Percentiles rank a stretch among this genome's conserved stretches.
Evolutionary conservation across 2,888 invertebrate species (phyloP).

Genomic region (Eremobia ochroleuca): DNA sequence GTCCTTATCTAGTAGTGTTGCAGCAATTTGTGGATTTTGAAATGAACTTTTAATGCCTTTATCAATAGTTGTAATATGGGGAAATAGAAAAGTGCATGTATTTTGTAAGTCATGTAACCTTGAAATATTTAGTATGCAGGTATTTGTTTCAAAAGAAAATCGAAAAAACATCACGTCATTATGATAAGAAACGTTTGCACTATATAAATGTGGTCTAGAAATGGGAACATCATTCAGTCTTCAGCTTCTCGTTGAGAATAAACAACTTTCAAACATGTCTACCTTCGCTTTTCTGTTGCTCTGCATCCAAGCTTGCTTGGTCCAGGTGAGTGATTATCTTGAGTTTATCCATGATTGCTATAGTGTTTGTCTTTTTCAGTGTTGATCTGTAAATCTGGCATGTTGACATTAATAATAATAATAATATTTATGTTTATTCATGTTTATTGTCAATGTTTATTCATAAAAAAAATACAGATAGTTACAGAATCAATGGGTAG

Average conservation of each 20-base stretch:
- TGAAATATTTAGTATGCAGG: background rate
- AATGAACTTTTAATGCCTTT: background rate
- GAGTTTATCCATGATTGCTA: too few relatives aligned
- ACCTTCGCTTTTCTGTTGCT: constrained; percentile 1
- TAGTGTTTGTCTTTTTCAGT: too few relatives aligned
- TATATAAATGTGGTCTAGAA: background rate
- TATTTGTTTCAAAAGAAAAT: background rate
- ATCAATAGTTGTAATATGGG: constrained; percentile 7
- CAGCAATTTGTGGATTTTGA: constrained; percentile 7
- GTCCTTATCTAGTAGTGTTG: constrained; percentile 11
- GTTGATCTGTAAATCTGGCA: too few relatives aligned
- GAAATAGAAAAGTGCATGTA: constrained; percentile 6
- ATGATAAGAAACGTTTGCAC: background rate
- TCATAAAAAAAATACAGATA: too few relatives aligned
- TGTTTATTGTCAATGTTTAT: too few relatives aligned
- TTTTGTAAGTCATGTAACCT: constrained; percentile 1
- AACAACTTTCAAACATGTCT: background rate
- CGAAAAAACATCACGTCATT: background rate
- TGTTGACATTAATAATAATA: too few relatives aligned
- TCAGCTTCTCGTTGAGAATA: background rate
- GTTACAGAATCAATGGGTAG: too few relatives aligned
- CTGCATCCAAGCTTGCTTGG: constrained; percentile 18
- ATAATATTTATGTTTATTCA: too few relatives aligned
- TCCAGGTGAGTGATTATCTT: background rate
- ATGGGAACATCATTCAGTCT: background rate